A percentile compares a stretch with the other conserved stretches of the same genome.
Conservation (phyloP, 2,113 vertebrate genomes). For the Hepsetus odoe region DNA sequence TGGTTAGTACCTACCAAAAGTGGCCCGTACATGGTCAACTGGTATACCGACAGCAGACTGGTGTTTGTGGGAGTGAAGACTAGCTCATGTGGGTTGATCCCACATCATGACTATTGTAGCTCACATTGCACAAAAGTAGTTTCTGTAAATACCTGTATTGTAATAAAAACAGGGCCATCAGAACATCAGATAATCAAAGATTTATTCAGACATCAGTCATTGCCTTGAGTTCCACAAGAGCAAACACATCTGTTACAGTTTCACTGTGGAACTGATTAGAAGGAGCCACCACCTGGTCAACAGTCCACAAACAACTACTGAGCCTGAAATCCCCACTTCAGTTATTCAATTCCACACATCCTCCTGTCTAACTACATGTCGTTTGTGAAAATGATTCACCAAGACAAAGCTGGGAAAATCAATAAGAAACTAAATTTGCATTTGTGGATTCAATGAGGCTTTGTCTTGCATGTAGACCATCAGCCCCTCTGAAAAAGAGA, state of each 20-base stretch:
- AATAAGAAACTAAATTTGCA: too few relatives aligned
- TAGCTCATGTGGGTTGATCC: too few relatives aligned
- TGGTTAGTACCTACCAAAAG: too few relatives aligned
- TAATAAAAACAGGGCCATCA: not conserved
- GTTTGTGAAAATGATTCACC: not conserved
- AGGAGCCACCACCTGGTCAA: not conserved
- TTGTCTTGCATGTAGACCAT: not conserved
- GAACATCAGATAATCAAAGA: not conserved
- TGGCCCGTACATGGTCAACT: too few relatives aligned
- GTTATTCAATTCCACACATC: not conserved
- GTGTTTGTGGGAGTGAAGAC: too few relatives aligned
- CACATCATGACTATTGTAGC: too few relatives aligned
- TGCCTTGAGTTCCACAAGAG: not conserved
- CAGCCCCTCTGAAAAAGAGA: not conserved
- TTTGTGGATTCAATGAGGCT: not conserved
- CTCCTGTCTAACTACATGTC: not conserved
- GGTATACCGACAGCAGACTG: too few relatives aligned
- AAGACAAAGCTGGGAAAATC: conserved; percentile 7
- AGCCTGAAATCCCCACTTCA: not conserved
- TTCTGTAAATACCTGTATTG: too few relatives aligned
- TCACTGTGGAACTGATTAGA: conserved; percentile 1
- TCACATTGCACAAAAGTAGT: too few relatives aligned
- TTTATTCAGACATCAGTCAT: conserved; percentile 3
- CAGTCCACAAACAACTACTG: not conserved
- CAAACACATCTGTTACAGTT: conserved; percentile 6